These are phyloP conservation scores for Eledone cirrhosa DNA, from an alignment of 2,888 invertebrate genomes.

Conservation along the genomic window DNA sequence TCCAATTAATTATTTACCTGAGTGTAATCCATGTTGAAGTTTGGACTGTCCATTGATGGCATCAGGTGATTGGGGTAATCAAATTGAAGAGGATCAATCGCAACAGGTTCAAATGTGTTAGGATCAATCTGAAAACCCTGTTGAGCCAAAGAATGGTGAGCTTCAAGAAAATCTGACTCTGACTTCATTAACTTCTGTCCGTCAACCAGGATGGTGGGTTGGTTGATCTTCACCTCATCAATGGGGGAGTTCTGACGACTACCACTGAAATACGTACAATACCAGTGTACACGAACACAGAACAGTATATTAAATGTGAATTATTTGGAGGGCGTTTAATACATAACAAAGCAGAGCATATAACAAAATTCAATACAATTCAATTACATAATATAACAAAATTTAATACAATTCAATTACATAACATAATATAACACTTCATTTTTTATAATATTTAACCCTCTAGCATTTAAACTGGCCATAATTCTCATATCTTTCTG, in stretches of 20 bases:
- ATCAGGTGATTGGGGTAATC: constrained; percentile 63
- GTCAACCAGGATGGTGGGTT: constrained; percentile 34
- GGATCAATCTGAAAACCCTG: constrained; percentile 60
- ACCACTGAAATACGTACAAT: constrained; percentile 69
- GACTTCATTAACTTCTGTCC: constrained; percentile 36
- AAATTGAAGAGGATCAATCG: constrained; percentile 64
- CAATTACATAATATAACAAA: no score
- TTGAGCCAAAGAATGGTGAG: constrained; percentile 44
- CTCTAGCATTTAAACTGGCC: no score
- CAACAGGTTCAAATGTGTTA: constrained; percentile 63
- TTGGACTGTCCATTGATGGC: constrained; percentile 67
- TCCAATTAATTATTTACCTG: constrained; percentile 50
- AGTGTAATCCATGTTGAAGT: constrained; percentile 64
- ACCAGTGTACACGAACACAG: no score
- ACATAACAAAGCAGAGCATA: no score
- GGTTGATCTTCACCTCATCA: constrained; percentile 72
- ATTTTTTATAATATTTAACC: no score
- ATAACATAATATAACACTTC: no score
- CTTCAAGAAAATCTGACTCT: constrained; percentile 54
- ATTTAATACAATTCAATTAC: no score
- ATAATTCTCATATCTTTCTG: no score
- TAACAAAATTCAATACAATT: no score
- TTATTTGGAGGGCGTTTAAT: no score
- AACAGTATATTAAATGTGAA: no score
- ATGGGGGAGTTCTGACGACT: constrained; percentile 92